These are phyloP conservation scores for Ochotona princeps DNA, from an alignment of 2,113 vertebrate genomes.

Conservation along the genomic window DNA sequence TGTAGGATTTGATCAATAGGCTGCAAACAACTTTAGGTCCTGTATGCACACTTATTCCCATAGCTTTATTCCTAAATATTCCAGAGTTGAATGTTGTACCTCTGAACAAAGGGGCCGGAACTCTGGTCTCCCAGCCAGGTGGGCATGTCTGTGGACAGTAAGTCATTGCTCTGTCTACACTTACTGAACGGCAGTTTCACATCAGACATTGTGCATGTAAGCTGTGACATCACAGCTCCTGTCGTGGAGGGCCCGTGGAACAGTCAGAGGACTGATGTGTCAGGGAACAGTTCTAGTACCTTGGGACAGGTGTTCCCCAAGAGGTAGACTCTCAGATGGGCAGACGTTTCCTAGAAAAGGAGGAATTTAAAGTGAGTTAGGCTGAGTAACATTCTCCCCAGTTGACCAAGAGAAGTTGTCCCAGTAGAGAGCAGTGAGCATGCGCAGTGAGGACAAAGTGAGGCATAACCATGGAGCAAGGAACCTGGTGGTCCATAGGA, in stretches of 20 bases:
- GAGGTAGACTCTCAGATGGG: neutral
- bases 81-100: neutral
- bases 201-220: neutral
- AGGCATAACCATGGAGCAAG: neutral
- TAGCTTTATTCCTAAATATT: neutral
- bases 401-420: neutral
- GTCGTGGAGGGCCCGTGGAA: neutral
- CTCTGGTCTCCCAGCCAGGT: neutral
- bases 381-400: neutral
- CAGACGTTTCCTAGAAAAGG: neutral
- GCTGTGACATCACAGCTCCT: neutral
- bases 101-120: neutral
- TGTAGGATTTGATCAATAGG: conserved; percentile 38
- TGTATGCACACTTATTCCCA: neutral
- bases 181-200: neutral
- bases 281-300: neutral
- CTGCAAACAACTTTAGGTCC: neutral
- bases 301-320: neutral
- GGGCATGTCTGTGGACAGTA: neutral
- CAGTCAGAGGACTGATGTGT: neutral
- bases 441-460: neutral
- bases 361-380: neutral
- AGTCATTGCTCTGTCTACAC: neutral
- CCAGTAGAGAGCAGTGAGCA: neutral
- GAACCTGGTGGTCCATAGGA: neutral